phyloP scores from a whole-genome alignment of 2,113 vertebrate species.

The Entosphenus tridentatus region DNA sequence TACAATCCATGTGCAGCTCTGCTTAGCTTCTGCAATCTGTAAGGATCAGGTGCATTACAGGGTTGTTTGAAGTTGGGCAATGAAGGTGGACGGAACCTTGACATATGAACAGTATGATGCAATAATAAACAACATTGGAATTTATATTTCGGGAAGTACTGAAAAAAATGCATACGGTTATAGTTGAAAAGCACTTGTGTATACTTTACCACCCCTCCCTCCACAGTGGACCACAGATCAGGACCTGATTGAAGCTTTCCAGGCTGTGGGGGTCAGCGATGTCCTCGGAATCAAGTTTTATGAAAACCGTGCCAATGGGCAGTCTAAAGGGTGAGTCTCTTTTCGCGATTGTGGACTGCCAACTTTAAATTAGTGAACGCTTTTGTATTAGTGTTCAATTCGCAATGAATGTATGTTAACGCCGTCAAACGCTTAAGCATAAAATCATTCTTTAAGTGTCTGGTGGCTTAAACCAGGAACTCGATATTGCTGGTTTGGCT shows the following conservation, averaged over 20 bases:
- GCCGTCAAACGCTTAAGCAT: background rate
- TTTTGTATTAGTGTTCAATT: background rate
- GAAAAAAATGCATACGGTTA: no score
- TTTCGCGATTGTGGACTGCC: background rate
- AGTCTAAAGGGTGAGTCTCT: slow-evolving; percentile 66
- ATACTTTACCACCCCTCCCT: slow-evolving; percentile 10
- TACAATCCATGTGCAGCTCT: no score
- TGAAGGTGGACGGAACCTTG: no score
- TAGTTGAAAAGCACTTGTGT: no score
- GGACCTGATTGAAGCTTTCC: slow-evolving; percentile 44
- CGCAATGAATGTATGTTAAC: background rate
- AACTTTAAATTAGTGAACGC: background rate
- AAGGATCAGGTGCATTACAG: no score
- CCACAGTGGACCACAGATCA: slow-evolving; percentile 75
- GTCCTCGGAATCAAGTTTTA: slow-evolving; percentile 63
- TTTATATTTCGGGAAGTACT: no score
- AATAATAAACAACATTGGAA: no score
- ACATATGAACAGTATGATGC: no score
- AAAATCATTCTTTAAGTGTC: background rate
- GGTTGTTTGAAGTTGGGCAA: no score
- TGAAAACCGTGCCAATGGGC: slow-evolving; percentile 68
- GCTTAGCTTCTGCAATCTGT: no score
- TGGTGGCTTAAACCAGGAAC: background rate
- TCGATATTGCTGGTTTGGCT: background rate
- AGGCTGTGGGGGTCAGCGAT: slow-evolving; percentile 48